phyloP scores from a whole-genome alignment of 30 jellyfish, hydroid and myxozoan genomes.

The Chrysaora quinquecirrha region DNA sequence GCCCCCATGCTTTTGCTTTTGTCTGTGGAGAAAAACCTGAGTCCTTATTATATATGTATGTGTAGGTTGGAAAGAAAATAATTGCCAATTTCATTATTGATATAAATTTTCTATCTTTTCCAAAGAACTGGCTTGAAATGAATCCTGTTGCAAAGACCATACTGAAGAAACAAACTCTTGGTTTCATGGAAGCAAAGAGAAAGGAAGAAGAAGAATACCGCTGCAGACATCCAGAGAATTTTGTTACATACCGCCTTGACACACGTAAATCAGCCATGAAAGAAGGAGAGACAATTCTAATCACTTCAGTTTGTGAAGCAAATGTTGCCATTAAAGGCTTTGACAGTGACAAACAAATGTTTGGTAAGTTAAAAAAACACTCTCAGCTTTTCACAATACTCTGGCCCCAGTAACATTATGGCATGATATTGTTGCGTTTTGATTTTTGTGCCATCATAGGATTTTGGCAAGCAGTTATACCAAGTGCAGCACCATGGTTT shows the following conservation, averaged over 20 bases:
- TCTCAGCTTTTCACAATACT: too few relatives aligned
- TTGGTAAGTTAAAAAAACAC: constrained; percentile 88
- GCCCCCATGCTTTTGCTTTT: too few relatives aligned
- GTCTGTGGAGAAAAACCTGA: too few relatives aligned
- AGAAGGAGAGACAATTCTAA: constrained; percentile 44
- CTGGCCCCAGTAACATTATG: too few relatives aligned
- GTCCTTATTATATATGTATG: too few relatives aligned
- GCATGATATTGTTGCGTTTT: too few relatives aligned
- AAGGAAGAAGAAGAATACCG: constrained; percentile 75
- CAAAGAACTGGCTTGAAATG: constrained; percentile 86
- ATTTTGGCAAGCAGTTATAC: too few relatives aligned
- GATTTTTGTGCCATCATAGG: too few relatives aligned
- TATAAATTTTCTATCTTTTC: too few relatives aligned
- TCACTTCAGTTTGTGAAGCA: constrained; percentile 83
- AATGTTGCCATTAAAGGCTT: constrained; percentile 84
- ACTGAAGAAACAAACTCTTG: constrained; percentile 70
- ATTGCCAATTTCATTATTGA: too few relatives aligned
- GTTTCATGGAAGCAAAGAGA: constrained; percentile 71
- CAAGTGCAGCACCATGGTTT: too few relatives aligned
- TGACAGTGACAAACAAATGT: constrained; percentile 74
- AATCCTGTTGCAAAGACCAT: constrained; percentile 72
- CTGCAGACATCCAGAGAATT: constrained; percentile 82
- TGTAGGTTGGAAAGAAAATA: too few relatives aligned
- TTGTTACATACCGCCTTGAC: constrained; percentile 71
- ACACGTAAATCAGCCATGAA: constrained; percentile 88